phyloP scores from a whole-genome alignment of 2,888 invertebrate genomes.

The Perdita meconis region DNA sequence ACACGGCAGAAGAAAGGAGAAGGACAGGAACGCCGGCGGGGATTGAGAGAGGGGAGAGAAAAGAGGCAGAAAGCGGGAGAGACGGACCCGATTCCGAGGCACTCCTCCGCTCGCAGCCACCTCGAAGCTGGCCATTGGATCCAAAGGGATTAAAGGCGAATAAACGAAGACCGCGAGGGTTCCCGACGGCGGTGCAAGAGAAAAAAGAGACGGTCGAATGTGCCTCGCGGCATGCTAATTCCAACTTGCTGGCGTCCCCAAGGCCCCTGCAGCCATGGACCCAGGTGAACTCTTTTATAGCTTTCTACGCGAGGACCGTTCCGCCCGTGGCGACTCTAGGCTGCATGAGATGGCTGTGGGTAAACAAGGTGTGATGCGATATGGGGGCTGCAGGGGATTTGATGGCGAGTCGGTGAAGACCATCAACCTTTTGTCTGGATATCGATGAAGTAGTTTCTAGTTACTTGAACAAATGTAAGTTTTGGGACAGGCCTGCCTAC shows the following conservation, averaged over 20 bases:
- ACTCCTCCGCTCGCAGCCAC: constrained; percentile 38
- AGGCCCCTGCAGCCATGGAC: constrained; percentile 31
- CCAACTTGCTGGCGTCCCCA: constrained; percentile 64
- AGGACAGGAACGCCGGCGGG: constrained; percentile 41
- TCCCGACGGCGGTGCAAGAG: constrained; percentile 35
- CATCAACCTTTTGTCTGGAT: too few species aligned
- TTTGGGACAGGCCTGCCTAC: too few species aligned
- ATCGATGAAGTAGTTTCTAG: too few species aligned
- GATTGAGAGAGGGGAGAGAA: neutral
- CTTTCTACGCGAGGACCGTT: too few species aligned
- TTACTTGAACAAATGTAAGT: too few species aligned
- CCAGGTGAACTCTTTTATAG: neutral
- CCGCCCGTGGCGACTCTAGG: neutral
- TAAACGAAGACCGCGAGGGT: constrained; percentile 69
- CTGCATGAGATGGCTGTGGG: constrained; percentile 8
- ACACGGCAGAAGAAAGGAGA: constrained; percentile 62
- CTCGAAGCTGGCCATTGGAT: constrained; percentile 53
- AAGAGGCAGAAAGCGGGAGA: constrained; percentile 27
- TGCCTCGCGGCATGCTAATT: constrained; percentile 72
- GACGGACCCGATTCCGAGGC: constrained; percentile 35
- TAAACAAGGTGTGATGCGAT: constrained; percentile 6
- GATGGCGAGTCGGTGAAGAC: too few species aligned
- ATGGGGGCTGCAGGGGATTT: too few species aligned
- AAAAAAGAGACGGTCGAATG: constrained; percentile 41
- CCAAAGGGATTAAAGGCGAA: constrained; percentile 79